These are phyloP conservation scores for Mantis religiosa DNA, from an alignment of 2,888 invertebrate genomes.

Conservation along the genomic window DNA sequence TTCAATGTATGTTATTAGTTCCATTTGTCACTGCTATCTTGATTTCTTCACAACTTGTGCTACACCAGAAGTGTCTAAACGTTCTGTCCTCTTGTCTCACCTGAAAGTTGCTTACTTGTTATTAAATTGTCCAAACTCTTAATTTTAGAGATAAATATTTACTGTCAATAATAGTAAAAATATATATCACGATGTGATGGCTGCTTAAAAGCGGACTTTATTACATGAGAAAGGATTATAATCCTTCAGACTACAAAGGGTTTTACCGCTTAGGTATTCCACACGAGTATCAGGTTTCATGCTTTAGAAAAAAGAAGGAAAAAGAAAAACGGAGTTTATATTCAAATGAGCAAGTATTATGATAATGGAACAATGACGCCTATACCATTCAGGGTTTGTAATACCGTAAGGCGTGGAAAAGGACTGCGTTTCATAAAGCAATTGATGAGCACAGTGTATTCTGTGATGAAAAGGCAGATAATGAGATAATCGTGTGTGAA, in stretches of 20 bases:
- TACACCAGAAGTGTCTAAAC: too few species aligned
- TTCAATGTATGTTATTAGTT: too few species aligned
- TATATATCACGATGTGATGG: too few species aligned
- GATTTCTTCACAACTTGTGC: too few species aligned
- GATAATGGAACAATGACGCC: background rate
- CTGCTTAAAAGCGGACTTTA: too few species aligned
- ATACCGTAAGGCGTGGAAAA: background rate
- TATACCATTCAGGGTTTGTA: background rate
- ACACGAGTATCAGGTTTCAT: background rate
- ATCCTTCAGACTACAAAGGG: background rate
- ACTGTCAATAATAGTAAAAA: too few species aligned
- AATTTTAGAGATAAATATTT: too few species aligned
- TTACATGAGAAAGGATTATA: background rate
- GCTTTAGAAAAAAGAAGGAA: background rate
- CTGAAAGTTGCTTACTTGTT: too few species aligned
- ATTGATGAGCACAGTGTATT: background rate
- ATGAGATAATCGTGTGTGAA: background rate
- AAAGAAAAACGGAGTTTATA: background rate
- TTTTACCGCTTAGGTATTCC: background rate
- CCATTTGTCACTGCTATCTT: too few species aligned
- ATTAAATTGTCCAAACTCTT: too few species aligned
- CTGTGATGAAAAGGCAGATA: background rate
- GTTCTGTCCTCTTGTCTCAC: accelerated
- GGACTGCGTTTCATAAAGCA: too few species aligned
- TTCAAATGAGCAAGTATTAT: background rate